Evolutionary conservation across 2,888 invertebrate species (phyloP).

Genomic region (Lumbricus terrestris): DNA sequence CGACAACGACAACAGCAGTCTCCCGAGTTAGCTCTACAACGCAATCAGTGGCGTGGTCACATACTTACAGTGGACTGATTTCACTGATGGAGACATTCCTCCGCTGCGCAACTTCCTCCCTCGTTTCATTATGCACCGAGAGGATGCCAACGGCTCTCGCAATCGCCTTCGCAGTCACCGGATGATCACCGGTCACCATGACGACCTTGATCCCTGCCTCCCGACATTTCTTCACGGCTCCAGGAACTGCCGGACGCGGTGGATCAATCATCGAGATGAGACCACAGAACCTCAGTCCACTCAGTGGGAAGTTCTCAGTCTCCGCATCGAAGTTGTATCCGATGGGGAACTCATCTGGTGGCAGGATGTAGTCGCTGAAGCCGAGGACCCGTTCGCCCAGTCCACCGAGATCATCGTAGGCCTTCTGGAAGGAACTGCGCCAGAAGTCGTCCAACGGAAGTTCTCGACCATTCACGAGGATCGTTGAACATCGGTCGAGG

Average conservation of each 20-base stretch:
- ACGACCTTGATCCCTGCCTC: slow-evolving; percentile 72
- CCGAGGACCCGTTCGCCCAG: slow-evolving; percentile 25
- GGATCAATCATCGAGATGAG: slow-evolving; percentile 27
- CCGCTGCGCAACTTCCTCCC: slow-evolving; percentile 19
- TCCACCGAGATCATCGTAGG: slow-evolving; percentile 11
- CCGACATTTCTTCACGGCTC: slow-evolving; percentile 23
- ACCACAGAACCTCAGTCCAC: slow-evolving; percentile 56
- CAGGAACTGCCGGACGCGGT: slow-evolving; percentile 19
- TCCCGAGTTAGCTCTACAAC: not conserved
- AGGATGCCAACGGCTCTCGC: slow-evolving; percentile 64
- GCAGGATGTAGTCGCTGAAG: slow-evolving; percentile 18
- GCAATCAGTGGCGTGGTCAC: too few relatives aligned
- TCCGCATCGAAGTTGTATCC: slow-evolving; percentile 22
- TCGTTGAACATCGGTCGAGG: slow-evolving; percentile 12
- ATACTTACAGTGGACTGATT: slow-evolving; percentile 6
- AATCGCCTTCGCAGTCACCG: slow-evolving; percentile 64
- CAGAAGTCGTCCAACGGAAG: not conserved
- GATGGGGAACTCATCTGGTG: not conserved
- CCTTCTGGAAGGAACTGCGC: slow-evolving; percentile 18
- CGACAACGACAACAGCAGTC: too few relatives aligned
- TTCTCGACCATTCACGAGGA: not conserved
- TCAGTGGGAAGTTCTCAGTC: slow-evolving; percentile 71
- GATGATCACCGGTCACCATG: slow-evolving; percentile 77
- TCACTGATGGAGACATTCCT: not conserved
- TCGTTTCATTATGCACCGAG: slow-evolving; percentile 61